Evolutionary conservation across 2,113 vertebrate genomes (phyloP).

Genomic region (Muscicapa adusta): DNA sequence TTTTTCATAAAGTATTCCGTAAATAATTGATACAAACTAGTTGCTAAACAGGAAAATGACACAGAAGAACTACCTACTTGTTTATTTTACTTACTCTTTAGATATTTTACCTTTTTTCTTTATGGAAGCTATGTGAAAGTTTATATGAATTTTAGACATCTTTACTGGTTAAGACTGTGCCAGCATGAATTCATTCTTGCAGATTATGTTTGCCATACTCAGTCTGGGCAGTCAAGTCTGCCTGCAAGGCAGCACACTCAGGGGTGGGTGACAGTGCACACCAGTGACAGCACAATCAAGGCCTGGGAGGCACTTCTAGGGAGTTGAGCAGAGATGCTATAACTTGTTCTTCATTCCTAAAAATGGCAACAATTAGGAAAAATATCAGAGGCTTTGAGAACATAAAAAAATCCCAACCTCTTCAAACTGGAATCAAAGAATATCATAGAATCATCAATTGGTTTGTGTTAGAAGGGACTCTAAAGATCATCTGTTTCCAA

Average conservation of each 20-base stretch:
- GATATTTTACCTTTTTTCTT: background rate
- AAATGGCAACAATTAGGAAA: background rate
- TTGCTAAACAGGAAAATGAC: background rate
- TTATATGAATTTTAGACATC: background rate
- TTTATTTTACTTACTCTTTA: background rate
- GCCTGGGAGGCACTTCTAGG: background rate
- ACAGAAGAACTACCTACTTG: background rate
- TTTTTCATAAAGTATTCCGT: background rate
- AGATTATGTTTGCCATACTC: background rate
- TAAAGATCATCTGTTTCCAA: background rate
- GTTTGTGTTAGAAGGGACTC: background rate
- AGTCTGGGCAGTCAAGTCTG: background rate
- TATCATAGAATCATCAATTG: background rate
- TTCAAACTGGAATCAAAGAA: background rate
- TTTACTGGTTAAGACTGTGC: background rate
- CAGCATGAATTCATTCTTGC: background rate
- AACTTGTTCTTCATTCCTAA: background rate
- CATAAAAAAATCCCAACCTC: fast-evolving
- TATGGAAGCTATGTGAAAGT: background rate
- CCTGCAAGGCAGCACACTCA: background rate
- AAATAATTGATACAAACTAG: background rate
- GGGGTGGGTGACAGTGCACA: background rate
- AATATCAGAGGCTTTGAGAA: background rate
- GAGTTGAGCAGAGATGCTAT: background rate
- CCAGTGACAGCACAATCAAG: background rate